Evolutionary conservation across 2,113 vertebrate species (phyloP), one percentile per base, ranked within the genome.

Genomic region (Odocoileus hemionus): DNA sequence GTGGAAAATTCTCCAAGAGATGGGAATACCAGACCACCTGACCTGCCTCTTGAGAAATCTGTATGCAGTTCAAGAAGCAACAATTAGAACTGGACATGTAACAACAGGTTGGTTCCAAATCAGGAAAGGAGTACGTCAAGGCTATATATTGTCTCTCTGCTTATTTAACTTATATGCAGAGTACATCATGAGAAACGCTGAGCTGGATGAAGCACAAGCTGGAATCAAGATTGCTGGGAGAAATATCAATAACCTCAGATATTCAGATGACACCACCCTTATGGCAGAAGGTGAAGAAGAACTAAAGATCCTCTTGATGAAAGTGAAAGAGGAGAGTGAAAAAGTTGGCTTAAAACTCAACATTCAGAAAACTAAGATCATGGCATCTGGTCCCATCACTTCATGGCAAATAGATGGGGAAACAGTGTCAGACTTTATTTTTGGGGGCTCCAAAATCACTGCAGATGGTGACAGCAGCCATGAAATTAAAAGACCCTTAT

Each of bases 381-480:
- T 67, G 64, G 33, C 33, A 67, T 67, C 33, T 67, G 64, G 33
- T 67, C 33, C 64, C 8, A 67, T 67, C 64, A 67, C 64, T 67
- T 67, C 64, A n/a, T n/a, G 33, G 61, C 1, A 67, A 67, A 67
- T 1, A 10, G 64, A 19, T 67, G 33, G 64, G 33, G 64, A 67
- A 67, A 67, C 8, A 67, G 60, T 64, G 61, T 1, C 30, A 7
- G 64, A 67, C 33, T 67, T 64, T 19, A 17, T 7, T 64, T 67
- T 67, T 10, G 0, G 0, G 16, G 64, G 33, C 2, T 67, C 16
- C 33, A 67, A 19, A n/a, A 67, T 67, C 61, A 67, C 33, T n/a
- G 16, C 16, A 67, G 33, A n/a, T 67, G 16, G 64, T 10, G 33
- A 4, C 15, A 19, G 61, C 33, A 19, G 33, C 61, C 61, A n/a